Base-by-base conservation (phyloP, 2,797 vertebrate species). In the Syndactyla subalaris region DNA sequence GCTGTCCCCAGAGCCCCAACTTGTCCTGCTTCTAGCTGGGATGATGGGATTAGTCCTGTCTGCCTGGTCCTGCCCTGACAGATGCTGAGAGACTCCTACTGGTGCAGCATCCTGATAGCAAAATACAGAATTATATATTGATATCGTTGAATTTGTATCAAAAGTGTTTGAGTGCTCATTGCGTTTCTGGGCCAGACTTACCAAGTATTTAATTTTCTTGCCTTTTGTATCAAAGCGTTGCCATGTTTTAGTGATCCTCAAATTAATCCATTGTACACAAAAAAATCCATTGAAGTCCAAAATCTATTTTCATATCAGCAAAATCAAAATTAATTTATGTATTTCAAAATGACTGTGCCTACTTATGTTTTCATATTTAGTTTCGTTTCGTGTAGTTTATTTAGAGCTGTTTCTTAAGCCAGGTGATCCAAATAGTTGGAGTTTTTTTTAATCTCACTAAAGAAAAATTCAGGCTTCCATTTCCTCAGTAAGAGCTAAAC, bases 71-170 rank as follows among this genome's bases (percentile, higher is more conserved):
- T 89, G n/a, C 23, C 14, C 27, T 34, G 14, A 20, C 0, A 15
- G 18, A 34, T 9, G 18, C n/a, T 3, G 2, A 3, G 23, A 14
- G 16, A 39, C 9, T 30, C 34, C 13, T 3, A 2, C 3, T 9
- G 1, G 27, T 81, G 57, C 38, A 74, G 24, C n/a, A 65, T 13
- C 30, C 59, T 38, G 2, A 39, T 34, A 70, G 43, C 7, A 79
- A 67, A 76, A 21, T n/a, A 10, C 20, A 29, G 43, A 63, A 51
- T 46, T 71, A 67, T 19, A 43, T 45, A 72, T 6, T 26, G 27
- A 19, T 8, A 49, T 23, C 49, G 34, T 3, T 76, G 46, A 61
- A 57, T 61, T 93, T 70, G 29, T 49, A 84, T 9, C 11, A 65
- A 34, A 75, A 83, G 2, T 26, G 19, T 67, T 52, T 5, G 16